Base-by-base conservation (phyloP, 2,113 vertebrate species). In the Callospermophilus lateralis region DNA sequence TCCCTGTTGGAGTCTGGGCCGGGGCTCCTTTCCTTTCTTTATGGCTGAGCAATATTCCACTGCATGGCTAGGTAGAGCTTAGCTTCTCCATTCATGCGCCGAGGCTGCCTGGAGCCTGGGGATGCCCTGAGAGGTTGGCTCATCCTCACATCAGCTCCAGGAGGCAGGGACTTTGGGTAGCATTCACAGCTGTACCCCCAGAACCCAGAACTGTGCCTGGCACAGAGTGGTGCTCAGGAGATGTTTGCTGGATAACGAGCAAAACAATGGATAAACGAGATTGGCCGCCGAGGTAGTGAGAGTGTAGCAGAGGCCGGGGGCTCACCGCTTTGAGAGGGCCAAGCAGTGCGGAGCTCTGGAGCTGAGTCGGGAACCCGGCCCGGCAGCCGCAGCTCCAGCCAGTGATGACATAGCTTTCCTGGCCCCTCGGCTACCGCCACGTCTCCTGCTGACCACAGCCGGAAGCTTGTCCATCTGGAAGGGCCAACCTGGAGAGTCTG, bases 1-100 rank as follows among this genome's bases (percentile, higher is more conserved):
- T 8, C 42, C 12, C 2, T 1, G 1, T 0, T 0, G 26, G 0
- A 2, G 28, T 63, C 0, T 0, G 9, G 12, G 17, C 8, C 32
- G 1, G 30, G 0, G 0, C 19, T 5, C 6, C 2, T 0, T 11
- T 74, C 76, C 39, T 84, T 39, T 86, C 45, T 88, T 45, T 1
- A 19, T 48, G 11, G 16, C 67, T 19, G 6, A 19, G 2, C 81
- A n/a, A 2, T 67, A 32, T 22, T 92, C 93, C 74, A 0, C 0
- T 1, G n/a, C 2, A 0, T 7, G 5, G 9, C 24, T 0, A 15
- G 45, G 19, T 8, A 3, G 4, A 20, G 2, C 67, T 32, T 45
- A 13, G 7, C 28, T 42, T 9, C 34, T 39, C 32, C 1, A 0
- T 10, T 37, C 37, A 10, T 6, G 13, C 1, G 4, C 1, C 1